Percentiles rank a stretch among this genome's conserved stretches.
These are phyloP conservation scores for Corythaeola cristata DNA, from an alignment of 2,113 vertebrate genomes.

Conservation along the genomic window DNA sequence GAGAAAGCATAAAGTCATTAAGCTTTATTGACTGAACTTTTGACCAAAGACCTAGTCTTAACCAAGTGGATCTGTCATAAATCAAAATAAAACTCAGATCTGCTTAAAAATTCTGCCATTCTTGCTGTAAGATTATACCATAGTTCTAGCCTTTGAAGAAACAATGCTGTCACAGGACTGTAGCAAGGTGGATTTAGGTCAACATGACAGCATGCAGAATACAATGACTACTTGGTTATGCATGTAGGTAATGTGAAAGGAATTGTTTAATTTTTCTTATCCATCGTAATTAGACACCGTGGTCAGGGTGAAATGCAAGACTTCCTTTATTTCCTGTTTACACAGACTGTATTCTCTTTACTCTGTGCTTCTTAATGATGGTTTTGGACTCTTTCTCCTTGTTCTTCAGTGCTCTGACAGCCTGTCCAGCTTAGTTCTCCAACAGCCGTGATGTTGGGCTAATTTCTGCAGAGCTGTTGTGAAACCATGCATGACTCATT, in stretches of 20 bases:
- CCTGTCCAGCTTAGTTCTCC: not conserved
- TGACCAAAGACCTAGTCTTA: not conserved
- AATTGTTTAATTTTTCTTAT: constrained; percentile 16
- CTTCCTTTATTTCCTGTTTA: constrained; percentile 53
- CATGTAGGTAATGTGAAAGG: not conserved
- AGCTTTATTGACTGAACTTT: not conserved
- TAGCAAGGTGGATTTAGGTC: not conserved
- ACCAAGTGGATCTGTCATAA: not conserved
- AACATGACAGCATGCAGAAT: not conserved
- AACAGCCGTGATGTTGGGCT: not conserved
- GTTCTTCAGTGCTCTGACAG: not conserved
- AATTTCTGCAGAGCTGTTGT: not conserved
- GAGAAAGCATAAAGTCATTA: not conserved
- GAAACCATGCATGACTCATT: constrained; percentile 18
- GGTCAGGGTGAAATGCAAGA: constrained; percentile 26
- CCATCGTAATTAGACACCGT: not conserved
- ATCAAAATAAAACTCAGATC: not conserved
- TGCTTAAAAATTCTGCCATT: not conserved
- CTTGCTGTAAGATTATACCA: not conserved
- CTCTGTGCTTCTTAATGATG: not conserved
- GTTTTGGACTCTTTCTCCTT: not conserved
- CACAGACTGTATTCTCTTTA: not conserved
- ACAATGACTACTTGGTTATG: not conserved
- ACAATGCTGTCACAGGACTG: not conserved
- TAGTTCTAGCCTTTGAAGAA: not conserved